Evolutionary conservation across 1,140 invertebrate genomes (phyloP).

Genomic region (Penaeus indicus): DNA sequence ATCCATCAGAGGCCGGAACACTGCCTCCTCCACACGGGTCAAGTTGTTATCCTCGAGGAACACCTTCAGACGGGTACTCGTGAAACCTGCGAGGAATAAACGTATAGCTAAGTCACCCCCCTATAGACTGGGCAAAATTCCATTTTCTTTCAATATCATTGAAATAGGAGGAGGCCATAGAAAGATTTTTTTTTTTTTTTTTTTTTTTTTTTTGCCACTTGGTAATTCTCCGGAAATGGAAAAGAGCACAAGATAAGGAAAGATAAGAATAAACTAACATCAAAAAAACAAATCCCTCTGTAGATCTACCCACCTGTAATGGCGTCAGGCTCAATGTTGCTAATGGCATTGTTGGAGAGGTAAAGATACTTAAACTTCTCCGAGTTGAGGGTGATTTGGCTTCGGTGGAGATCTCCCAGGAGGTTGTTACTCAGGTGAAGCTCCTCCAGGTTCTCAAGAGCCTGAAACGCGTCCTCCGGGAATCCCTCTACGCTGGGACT

Average conservation of each 20-base stretch:
- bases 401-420: background rate
- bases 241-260: no score
- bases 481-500: background rate
- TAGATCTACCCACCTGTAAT: background rate
- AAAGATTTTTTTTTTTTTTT: no score
- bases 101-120: background rate
- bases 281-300: no score
- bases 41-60: constrained; percentile 27
- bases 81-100: background rate
- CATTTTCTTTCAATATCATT: no score
- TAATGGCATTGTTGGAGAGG: constrained; percentile 16
- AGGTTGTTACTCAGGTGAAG: constrained; percentile 28
- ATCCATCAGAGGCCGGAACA: constrained; percentile 27
- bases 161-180: no score
- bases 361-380: constrained; percentile 6
- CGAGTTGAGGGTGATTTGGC: constrained; percentile 19
- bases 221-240: no score
- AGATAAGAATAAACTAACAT: no score
- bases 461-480: constrained; percentile 31
- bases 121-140: no score
- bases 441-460: constrained; percentile 10
- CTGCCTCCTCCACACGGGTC: constrained; percentile 12
- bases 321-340: constrained; percentile 23
- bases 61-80: constrained; percentile 19
- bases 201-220: no score